Conservation (phyloP, 2,113 vertebrate species). For the Rhinichthys klamathensis region DNA sequence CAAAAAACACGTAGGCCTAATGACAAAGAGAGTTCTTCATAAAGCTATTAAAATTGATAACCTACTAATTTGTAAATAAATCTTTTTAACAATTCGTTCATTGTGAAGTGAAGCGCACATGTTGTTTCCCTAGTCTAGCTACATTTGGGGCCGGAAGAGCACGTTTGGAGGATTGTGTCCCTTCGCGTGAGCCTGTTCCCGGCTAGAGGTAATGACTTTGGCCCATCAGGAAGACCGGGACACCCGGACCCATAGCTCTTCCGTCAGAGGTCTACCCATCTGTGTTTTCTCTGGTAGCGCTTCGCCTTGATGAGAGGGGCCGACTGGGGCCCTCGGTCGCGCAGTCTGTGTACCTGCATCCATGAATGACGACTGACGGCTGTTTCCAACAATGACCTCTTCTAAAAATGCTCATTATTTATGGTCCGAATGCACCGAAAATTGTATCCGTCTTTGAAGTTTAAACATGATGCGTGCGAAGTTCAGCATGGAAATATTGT, state of each 20-base stretch:
- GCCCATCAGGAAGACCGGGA: conserved; percentile 56
- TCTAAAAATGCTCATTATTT: conserved; percentile 33
- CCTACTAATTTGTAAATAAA: background rate
- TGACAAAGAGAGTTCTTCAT: background rate
- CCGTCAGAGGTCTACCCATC: conserved; percentile 56
- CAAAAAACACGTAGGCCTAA: background rate
- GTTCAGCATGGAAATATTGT: background rate
- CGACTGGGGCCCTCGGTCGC: conserved; percentile 49
- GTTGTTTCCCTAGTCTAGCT: conserved; percentile 19
- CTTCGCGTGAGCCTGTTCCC: conserved; percentile 53
- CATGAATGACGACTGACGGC: conserved; percentile 32
- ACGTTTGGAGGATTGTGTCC: conserved; percentile 54
- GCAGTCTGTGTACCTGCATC: conserved; percentile 36
- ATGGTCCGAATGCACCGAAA: conserved; percentile 18
- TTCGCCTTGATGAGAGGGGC: conserved; percentile 57
- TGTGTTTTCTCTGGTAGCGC: conserved; percentile 58
- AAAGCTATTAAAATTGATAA: background rate
- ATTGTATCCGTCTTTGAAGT: conserved; percentile 15
- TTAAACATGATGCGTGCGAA: conserved; percentile 31
- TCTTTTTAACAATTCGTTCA: background rate
- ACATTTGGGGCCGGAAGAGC: conserved; percentile 57
- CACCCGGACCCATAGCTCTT: conserved; percentile 53
- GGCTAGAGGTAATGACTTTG: conserved; percentile 55
- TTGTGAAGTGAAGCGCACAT: conserved; percentile 8
- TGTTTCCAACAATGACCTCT: conserved; percentile 38